phyloP scores from a whole-genome alignment of 2,797 vertebrate genomes.

The Sardinella longiceps region DNA sequence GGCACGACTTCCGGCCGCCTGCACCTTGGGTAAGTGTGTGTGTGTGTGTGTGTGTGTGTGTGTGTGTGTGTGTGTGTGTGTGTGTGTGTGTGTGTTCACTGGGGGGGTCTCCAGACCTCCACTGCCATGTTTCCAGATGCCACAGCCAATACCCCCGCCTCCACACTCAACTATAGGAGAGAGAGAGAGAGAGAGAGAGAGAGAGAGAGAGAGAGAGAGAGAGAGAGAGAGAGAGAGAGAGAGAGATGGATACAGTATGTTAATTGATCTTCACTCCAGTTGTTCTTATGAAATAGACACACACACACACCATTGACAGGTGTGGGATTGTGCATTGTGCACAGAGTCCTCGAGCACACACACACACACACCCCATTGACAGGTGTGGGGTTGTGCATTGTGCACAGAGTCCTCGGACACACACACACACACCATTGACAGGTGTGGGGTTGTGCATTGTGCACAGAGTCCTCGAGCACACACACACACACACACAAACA shows the following conservation, averaged over 20 bases:
- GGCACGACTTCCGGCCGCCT: too few relatives aligned
- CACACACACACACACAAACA: conserved; percentile 49
- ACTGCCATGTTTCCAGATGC: conserved; percentile 80
- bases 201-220: neutral
- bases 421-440: conserved; percentile 43
- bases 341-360: conserved; percentile 74
- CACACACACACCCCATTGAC: conserved; percentile 41
- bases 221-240: neutral
- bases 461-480: neutral
- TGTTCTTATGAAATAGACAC: neutral
- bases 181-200: neutral
- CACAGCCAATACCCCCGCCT: conserved; percentile 83
- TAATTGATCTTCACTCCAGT: too few relatives aligned
- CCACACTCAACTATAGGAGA: conserved; percentile 79
- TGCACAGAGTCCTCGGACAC: too few relatives aligned
- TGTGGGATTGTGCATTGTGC: too few relatives aligned
- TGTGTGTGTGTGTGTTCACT: conserved; percentile 44
- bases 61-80: too few relatives aligned
- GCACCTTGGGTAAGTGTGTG: too few relatives aligned
- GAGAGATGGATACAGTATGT: neutral
- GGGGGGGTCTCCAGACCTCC: conserved; percentile 83
- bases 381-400: too few relatives aligned
- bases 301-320: conserved; percentile 43
- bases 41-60: too few relatives aligned
- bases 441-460: too few relatives aligned